phyloP scores from a whole-genome alignment of 2,797 vertebrate genomes.

The Cichlasoma orientale region DNA sequence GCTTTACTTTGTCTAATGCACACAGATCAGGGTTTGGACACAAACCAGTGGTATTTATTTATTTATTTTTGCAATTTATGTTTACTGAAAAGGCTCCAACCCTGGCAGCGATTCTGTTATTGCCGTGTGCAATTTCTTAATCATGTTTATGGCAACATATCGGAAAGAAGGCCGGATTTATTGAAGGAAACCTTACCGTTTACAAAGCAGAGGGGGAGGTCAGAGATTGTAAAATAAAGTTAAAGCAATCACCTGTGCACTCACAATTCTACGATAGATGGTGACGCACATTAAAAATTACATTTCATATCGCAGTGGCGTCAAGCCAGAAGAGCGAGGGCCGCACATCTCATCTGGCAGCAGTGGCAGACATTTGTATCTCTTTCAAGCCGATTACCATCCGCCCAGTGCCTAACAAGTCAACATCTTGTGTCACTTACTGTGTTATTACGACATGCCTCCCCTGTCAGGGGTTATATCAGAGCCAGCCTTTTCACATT shows the following conservation, averaged over 20 bases:
- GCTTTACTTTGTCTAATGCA: background rate
- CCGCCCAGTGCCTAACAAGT: background rate
- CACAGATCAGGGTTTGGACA: background rate
- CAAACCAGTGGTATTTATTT: background rate
- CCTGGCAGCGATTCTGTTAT: slow-evolving; percentile 6
- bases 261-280: background rate
- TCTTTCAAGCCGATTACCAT: slow-evolving; percentile 5
- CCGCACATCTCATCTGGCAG: background rate
- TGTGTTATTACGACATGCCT: background rate
- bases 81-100: background rate
- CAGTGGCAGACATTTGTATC: background rate
- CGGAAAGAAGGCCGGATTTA: background rate
- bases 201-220: background rate
- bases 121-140: background rate
- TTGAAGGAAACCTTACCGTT: background rate
- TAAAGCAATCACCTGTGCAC: background rate
- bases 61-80: background rate
- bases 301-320: background rate
- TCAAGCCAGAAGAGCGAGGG: background rate
- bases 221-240: background rate
- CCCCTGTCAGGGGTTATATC: background rate
- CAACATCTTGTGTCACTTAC: background rate
- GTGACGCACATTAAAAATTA: slow-evolving; percentile 3
- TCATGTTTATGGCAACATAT: background rate
- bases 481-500: background rate